Evolutionary conservation across 2,797 vertebrate species (phyloP), one percentile per base, ranked within the genome.

Genomic region (Cryptoblepharus egeriae): DNA sequence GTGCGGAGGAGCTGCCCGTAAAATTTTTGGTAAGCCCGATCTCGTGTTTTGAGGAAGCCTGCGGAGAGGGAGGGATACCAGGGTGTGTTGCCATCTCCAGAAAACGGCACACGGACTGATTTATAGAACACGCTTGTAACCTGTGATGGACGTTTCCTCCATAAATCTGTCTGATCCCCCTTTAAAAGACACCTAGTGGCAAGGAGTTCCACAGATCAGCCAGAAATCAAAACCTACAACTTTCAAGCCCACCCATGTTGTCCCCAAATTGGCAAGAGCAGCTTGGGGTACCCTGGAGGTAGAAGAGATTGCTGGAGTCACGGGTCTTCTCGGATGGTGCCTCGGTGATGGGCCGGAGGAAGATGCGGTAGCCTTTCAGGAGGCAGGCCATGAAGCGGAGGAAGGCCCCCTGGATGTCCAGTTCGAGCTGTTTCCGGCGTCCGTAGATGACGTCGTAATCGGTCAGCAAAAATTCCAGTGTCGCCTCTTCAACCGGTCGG

Each of bases 341-440:
- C 91, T 95, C 95, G 0, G 96, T 98, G 93, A 99, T 98, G 67
- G 98, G 98, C 60, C 97, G 96, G 86, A 99, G 96, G 94, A 96
- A 99, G 86, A 94, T 75, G 0, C 98, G 94, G 90, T 99, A 99
- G 0, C 98, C 98, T 24, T 95, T 94, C 88, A 99, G 96, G 84
- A 97, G 91, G 35, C 96, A 96, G 90, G 98, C 97, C 98, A 99
- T 99, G 95, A 98, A 99, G 84, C 97, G 97, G 24, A 99, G 95
- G 74, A 99, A 98, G 0, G 97, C 97, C 24, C 97, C 98, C 87
- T 97, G 96, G 13, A 98, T 98, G 90, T 98, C 98, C 67, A 98
- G 94, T 92, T 99, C 98, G 92, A 99, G 95, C 96, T 97, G 97
- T 58, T 97, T 97, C 93, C 97, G 95, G 0, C 97, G 97, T 1